phyloP scores from a whole-genome alignment of 2,888 invertebrate genomes.

The Cantharis flavilabris region DNA sequence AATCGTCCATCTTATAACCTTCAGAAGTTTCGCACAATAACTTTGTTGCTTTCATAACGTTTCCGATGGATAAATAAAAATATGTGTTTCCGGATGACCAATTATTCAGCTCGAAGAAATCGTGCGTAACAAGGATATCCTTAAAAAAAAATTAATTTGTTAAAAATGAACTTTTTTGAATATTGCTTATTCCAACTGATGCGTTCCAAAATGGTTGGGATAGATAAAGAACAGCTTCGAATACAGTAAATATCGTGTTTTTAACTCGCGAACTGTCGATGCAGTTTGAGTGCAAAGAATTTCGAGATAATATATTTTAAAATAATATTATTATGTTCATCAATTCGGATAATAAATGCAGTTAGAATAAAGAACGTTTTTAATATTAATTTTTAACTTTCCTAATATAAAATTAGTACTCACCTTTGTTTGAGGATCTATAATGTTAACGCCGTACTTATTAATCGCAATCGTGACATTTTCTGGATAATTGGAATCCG shows the following conservation, averaged over 20 bases:
- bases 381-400: too few species aligned
- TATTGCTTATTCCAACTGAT: too few species aligned
- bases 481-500: conserved; percentile 85
- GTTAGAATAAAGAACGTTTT: too few species aligned
- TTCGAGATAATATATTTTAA: too few species aligned
- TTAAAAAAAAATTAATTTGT: conserved; percentile 50
- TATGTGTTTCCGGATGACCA: conserved; percentile 97
- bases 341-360: too few species aligned
- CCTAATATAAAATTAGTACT: conserved; percentile 34
- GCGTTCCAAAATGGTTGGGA: too few species aligned
- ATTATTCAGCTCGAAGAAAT: conserved; percentile 87
- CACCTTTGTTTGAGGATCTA: conserved; percentile 86
- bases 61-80: conserved; percentile 95
- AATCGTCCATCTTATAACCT: conserved; percentile 96
- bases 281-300: too few species aligned
- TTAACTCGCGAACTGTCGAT: too few species aligned
- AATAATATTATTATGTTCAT: too few species aligned
- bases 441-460: conserved; percentile 85
- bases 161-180: not conserved
- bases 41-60: conserved; percentile 87
- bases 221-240: too few species aligned
- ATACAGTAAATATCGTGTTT: too few species aligned
- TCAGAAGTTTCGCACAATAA: conserved; percentile 87
- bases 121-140: conserved; percentile 82
- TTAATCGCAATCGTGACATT: conserved; percentile 89